phyloP scores from a whole-genome alignment of 1,140 invertebrate species.

The Marisa cornuarietis region DNA sequence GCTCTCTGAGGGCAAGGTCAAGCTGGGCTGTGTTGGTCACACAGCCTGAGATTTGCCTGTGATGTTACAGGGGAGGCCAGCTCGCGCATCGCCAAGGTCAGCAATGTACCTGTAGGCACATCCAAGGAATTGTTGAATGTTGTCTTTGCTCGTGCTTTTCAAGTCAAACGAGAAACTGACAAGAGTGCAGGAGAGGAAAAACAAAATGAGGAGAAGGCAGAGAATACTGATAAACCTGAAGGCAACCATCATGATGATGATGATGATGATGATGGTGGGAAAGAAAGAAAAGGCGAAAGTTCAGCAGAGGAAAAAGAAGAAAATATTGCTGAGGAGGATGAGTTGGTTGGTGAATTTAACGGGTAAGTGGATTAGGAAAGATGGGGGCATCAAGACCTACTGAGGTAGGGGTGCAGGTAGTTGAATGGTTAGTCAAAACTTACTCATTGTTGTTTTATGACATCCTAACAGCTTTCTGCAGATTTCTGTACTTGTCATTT shows the following conservation, averaged over 20 bases:
- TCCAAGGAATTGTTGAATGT: conserved; percentile 24
- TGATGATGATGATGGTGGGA: neutral
- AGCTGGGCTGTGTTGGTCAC: conserved; percentile 3
- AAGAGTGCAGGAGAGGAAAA: conserved; percentile 11
- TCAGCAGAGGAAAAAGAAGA: neutral
- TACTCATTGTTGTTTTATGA: no score
- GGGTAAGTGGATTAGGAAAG: conserved; percentile 17
- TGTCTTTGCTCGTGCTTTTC: conserved; percentile 23
- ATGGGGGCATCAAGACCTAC: neutral
- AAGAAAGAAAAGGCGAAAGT: conserved; percentile 2
- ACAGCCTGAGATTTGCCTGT: neutral
- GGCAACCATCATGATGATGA: neutral
- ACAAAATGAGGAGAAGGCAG: neutral
- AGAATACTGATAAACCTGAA: conserved; percentile 7
- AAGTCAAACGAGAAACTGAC: conserved; percentile 19
- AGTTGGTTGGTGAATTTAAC: conserved; percentile 20
- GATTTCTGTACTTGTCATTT: no score
- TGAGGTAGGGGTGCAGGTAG: no score
- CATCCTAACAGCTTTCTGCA: no score
- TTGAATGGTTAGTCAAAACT: no score
- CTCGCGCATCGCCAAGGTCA: conserved; percentile 21
- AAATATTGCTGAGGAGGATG: conserved; percentile 16
- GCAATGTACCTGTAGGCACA: conserved; percentile 18
- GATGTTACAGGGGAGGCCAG: conserved; percentile 20
- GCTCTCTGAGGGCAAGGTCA: conserved; percentile 16